A percentile compares a stretch with the other conserved stretches of the same genome.
Conservation (phyloP, 2,797 vertebrate species). For the Schizopygopsis malacanthus region DNA sequence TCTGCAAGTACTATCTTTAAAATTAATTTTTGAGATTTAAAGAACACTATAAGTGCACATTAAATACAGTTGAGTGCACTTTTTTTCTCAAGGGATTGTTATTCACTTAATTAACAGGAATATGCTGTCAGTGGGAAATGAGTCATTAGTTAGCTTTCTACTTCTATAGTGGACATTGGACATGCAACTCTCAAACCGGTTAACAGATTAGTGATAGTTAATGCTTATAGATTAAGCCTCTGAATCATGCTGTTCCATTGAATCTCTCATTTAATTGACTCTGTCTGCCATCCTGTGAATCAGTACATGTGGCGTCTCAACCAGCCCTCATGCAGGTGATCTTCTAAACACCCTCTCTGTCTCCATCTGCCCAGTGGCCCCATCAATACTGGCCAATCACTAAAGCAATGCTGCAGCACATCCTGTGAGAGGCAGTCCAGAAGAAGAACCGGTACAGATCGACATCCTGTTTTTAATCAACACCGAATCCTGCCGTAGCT, state of each 20-base stretch:
- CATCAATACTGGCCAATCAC: slow-evolving; percentile 30
- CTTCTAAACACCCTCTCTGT: neutral
- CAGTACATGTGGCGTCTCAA: slow-evolving; percentile 31
- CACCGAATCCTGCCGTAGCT: slow-evolving; percentile 49
- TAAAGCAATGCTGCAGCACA: slow-evolving; percentile 39
- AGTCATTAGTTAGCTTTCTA: neutral
- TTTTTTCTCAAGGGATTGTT: neutral
- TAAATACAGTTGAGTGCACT: neutral
- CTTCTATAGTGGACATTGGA: neutral
- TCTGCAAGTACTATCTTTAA: neutral
- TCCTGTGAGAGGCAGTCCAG: slow-evolving; percentile 29
- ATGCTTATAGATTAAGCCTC: slow-evolving; percentile 29
- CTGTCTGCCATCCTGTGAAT: slow-evolving; percentile 23
- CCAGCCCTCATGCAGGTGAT: slow-evolving; percentile 19
- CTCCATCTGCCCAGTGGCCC: slow-evolving; percentile 1
- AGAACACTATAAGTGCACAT: neutral
- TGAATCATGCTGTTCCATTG: slow-evolving; percentile 36
- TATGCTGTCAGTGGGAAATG: neutral
- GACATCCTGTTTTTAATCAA: slow-evolving; percentile 68
- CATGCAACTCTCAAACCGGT: slow-evolving; percentile 15
- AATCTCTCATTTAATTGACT: slow-evolving; percentile 44
- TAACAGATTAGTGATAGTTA: slow-evolving; percentile 32
- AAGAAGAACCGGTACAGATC: slow-evolving; percentile 45
- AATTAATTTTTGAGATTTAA: neutral
- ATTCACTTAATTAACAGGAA: neutral